Percentiles rank a stretch among this genome's conserved stretches.
These are phyloP conservation scores for Parazoanthus swiftii DNA, from an alignment of 92 coral and sea anemone species.

Conservation along the genomic window DNA sequence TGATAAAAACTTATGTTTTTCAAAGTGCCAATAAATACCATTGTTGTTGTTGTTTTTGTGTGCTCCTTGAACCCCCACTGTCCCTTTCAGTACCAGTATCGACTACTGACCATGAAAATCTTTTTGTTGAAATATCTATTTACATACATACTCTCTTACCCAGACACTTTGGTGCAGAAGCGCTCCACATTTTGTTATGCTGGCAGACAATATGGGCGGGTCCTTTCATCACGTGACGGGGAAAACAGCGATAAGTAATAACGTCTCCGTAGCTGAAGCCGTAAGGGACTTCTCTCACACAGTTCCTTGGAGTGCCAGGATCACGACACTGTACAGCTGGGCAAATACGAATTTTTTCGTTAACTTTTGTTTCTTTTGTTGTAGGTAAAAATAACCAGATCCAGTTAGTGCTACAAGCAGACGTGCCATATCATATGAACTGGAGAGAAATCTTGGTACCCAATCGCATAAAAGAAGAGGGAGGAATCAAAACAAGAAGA, in stretches of 20 bases:
- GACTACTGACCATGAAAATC: no score
- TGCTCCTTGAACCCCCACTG: no score
- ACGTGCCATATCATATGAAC: no score
- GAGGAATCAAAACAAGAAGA: no score
- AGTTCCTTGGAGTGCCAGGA: constrained; percentile 25
- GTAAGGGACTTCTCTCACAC: background rate
- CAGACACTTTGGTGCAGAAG: constrained; percentile 13
- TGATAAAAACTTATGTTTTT: no score
- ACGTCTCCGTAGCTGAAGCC: constrained; percentile 6
- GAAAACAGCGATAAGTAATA: constrained; percentile 5
- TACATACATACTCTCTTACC: background rate
- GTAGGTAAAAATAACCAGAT: no score
- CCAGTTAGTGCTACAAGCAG: no score
- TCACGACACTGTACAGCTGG: constrained; percentile 20
- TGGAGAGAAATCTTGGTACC: no score
- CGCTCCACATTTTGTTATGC: constrained; percentile 14
- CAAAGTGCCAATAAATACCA: no score
- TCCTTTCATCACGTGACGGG: constrained; percentile 1
- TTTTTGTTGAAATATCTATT: background rate
- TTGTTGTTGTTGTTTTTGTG: no score
- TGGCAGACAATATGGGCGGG: constrained; percentile 3
- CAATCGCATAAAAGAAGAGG: background rate
- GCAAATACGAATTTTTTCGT: background rate
- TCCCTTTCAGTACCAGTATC: no score
- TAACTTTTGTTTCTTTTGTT: no score